These are phyloP conservation scores for Drosophila trapezifrons DNA, from an alignment of 1,140 invertebrate genomes.

Conservation along the genomic window DNA sequence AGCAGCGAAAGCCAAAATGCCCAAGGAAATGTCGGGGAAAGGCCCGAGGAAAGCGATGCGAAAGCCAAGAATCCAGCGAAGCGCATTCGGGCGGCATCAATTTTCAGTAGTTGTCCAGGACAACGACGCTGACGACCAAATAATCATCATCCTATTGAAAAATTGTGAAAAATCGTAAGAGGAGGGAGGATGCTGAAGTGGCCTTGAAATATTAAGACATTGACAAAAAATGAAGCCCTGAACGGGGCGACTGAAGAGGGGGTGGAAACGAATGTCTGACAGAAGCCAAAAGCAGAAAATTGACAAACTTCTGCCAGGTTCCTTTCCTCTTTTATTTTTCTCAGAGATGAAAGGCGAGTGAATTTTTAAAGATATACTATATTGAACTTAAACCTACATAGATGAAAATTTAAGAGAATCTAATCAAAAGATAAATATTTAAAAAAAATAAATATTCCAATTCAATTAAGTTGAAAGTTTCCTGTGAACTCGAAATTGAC, in stretches of 20 bases:
- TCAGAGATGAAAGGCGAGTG: constrained; percentile 37
- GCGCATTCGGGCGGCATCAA: constrained; percentile 62
- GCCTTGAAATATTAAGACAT: constrained; percentile 65
- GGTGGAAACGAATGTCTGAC: constrained; percentile 16
- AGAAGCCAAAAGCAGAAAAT: constrained; percentile 38
- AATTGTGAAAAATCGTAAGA: constrained; percentile 59
- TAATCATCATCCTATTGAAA: constrained; percentile 59
- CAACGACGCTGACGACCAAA: constrained; percentile 56
- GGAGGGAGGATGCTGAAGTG: constrained; percentile 31
- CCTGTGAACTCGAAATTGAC: not conserved
- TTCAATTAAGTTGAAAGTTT: constrained; percentile 24
- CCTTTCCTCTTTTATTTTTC: not conserved
- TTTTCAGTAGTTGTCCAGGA: constrained; percentile 76
- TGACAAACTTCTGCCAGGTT: constrained; percentile 33
- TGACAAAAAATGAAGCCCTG: constrained; percentile 46
- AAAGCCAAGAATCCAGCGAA: constrained; percentile 25
- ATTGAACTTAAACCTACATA: constrained; percentile 1
- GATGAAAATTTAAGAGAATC: constrained; percentile 9
- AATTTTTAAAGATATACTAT: constrained; percentile 2
- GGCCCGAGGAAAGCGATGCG: not conserved
- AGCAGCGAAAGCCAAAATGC: not conserved
- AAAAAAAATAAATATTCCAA: not conserved
- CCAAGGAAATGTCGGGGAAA: not conserved
- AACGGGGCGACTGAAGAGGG: not conserved
- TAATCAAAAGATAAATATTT: constrained; percentile 3